phyloP scores from a whole-genome alignment of 2,888 invertebrate genomes.

The Tyria jacobaeae region DNA sequence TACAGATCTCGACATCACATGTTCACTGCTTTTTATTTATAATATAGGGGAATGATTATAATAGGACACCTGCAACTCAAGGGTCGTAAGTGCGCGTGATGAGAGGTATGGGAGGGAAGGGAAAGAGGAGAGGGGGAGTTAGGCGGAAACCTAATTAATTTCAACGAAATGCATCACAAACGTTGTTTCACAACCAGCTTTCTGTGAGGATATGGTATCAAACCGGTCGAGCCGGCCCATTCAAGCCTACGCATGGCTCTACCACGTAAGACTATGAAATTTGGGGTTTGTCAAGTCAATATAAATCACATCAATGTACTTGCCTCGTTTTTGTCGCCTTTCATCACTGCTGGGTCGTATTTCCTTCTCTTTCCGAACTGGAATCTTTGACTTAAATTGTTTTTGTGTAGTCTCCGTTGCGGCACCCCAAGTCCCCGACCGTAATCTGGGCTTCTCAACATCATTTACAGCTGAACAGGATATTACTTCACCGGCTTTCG shows the following conservation, averaged over 20 bases:
- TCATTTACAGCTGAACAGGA: constrained; percentile 33
- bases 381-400: constrained; percentile 59
- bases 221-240: too few species aligned
- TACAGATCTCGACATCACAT: constrained; percentile 28
- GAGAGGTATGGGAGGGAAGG: too few species aligned
- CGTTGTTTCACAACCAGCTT: too few species aligned
- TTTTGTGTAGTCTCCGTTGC: constrained; percentile 65
- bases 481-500: constrained; percentile 31
- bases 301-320: constrained; percentile 29
- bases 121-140: too few species aligned
- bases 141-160: too few species aligned
- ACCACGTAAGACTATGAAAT: constrained; percentile 6
- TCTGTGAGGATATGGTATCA: too few species aligned
- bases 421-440: constrained; percentile 89
- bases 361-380: constrained; percentile 64
- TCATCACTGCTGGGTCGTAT: constrained; percentile 71
- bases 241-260: too few species aligned
- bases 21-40: too few species aligned
- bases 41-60: too few species aligned
- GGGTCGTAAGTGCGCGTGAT: too few species aligned
- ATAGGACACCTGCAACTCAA: too few species aligned
- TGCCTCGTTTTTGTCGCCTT: constrained; percentile 76
- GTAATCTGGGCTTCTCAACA: constrained; percentile 72
- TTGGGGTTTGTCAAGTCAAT: constrained; percentile 11
- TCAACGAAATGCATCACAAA: too few species aligned